Base-by-base conservation (phyloP, 2,797 vertebrate genomes). In the Enteromius argenteus region DNA sequence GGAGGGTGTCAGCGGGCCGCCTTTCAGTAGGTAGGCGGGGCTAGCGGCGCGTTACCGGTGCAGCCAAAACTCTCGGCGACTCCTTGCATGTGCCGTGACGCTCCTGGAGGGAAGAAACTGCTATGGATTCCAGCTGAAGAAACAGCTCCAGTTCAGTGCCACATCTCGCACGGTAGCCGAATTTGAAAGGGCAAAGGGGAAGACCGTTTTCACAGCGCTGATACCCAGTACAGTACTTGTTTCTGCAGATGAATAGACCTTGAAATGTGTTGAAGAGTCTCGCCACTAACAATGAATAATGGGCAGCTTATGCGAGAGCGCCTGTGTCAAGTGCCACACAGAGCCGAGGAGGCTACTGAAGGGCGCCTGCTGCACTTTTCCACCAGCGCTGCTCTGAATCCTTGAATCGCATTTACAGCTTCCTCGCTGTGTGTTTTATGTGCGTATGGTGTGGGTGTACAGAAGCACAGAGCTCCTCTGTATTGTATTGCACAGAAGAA, bases 401-500 rank as follows among this genome's bases (percentile, higher is more conserved):
- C 91, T 91, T 93, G 90, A 92, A 87, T 91, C 86, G 86, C 89
- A 56, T 91, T 93, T 86, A 89, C 91, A 90, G 92, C 91, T 90
- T 23, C 35, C 44, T 35, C 71, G 67, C 68, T 88, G 75, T 81
- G 69, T 82, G 53, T 56, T 8, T 80, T 79, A 85, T 84, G 78
- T 86, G 80, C 88, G 89, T 23, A 90, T 84, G 76, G 88, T 88
- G 88, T 91, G 89, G 90, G 80, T 84, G 90, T 90, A 86, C 86
- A 44, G 72, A 75, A 68, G 75, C 90, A 93, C 92, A 94, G 91
- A 91, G 88, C 88, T 93, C 86, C 89, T 91, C 93, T 93, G 91
- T 94, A 93, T 93, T 95, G 91, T 94, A 85, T 93, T 92, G 86
- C 87, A 93, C 91, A 92, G 91, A 93, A 93, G 90, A 91, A 91